Evolutionary conservation across 2,113 vertebrate species (phyloP), one percentile per base, ranked within the genome.

Genomic region (Girardinichthys multiradiatus): DNA sequence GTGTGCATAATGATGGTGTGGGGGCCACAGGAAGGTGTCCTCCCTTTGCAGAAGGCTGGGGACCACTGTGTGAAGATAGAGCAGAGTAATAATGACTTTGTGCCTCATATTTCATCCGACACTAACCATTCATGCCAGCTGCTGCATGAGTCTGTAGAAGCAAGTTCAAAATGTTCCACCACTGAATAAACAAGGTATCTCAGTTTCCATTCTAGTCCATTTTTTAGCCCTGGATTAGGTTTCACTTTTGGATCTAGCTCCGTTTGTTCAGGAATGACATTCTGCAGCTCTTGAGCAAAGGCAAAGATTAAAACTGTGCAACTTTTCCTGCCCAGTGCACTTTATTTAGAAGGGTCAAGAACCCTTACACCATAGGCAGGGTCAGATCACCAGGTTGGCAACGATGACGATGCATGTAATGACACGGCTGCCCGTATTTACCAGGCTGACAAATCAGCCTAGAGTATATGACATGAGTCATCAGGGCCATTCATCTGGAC

Each of bases 341-440:
- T 42, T 12, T 2, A 4, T 42, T 42, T 42, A 42, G 39, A 42
- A 12, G 48, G 21, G 48, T 19, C 7, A 51, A 51, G 48, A 15
- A 51, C 48, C 48, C 21, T 51, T 17, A 51, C 48, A 7, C 17
- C 21, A 76, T 30, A 35, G 67, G 68, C 80, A 76, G 82, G 72
- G 74, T 87, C 83, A 84, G 65, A 78, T 60, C 62, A 5, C 28
- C 13, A 17, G 12, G 42, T 4, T 57, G 63, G 63, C 19, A 77
- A 39, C 45, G 72, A 72, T 31, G 58, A 33, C 15, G 59, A 57
- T 33, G 51, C 48, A 51, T 1, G 62, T 7, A 14, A 15, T 86
- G 80, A 89, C 42, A 54, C 87, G 81, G 86, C 29, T 35, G 69
- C 45, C 77, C 77, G 77, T 17, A 84, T 85, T 74, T 81, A 87